These are phyloP conservation scores for Elmis aenea DNA, from an alignment of 2,888 invertebrate species.

Conservation along the genomic window DNA sequence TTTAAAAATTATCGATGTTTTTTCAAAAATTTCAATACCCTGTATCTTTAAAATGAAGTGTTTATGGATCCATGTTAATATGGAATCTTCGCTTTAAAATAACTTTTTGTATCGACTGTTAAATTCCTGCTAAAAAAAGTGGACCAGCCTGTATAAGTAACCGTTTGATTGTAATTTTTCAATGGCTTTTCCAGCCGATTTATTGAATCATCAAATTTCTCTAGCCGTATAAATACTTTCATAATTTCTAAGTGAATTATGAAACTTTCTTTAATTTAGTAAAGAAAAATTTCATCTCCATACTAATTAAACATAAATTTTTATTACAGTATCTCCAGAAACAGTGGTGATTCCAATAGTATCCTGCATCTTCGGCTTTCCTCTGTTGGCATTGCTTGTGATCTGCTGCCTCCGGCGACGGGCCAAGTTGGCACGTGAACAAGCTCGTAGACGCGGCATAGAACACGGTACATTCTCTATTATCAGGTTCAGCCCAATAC, in stretches of 20 bases:
- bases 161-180: too few relatives aligned
- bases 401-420: conserved; percentile 80
- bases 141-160: too few relatives aligned
- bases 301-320: conserved; percentile 3
- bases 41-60: too few relatives aligned
- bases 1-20: too few relatives aligned
- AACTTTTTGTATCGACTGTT: too few relatives aligned
- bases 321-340: conserved; percentile 74
- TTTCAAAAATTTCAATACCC: too few relatives aligned
- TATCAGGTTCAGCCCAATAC: conserved; percentile 70
- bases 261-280: not conserved
- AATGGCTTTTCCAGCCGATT: too few relatives aligned
- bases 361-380: conserved; percentile 86
- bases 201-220: too few relatives aligned
- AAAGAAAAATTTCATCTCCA: conserved; percentile 1
- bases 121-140: too few relatives aligned
- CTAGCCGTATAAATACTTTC: conserved; percentile 21
- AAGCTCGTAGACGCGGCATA: conserved; percentile 73
- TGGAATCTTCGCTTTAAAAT: too few relatives aligned
- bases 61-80: too few relatives aligned
- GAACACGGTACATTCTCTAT: conserved; percentile 80
- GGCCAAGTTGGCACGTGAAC: conserved; percentile 78
- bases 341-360: conserved; percentile 84
- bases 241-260: not conserved
- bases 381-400: conserved; percentile 76